Conservation (phyloP, 2,113 vertebrate species). For the Apistogramma diplotaenia region DNA sequence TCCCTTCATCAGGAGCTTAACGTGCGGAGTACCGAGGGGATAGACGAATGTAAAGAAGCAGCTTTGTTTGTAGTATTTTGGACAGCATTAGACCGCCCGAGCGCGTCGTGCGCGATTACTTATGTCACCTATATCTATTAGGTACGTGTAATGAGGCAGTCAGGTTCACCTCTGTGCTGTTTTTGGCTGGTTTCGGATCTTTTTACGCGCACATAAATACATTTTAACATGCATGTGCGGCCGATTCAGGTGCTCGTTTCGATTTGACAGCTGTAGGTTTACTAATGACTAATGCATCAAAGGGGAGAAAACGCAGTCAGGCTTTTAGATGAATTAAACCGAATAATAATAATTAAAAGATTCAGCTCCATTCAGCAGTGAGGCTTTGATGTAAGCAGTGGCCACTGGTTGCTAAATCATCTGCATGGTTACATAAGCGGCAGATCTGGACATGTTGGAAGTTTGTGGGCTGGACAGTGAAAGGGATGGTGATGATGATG, state of each 20-base stretch:
- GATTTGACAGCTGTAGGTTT: background rate
- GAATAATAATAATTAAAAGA: background rate
- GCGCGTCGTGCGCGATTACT: background rate
- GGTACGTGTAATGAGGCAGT: background rate
- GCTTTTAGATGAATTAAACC: background rate
- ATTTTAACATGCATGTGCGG: background rate
- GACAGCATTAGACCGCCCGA: background rate
- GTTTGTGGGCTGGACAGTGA: slow-evolving; percentile 48
- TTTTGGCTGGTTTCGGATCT: background rate
- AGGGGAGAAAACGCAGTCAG: background rate
- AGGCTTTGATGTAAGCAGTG: background rate
- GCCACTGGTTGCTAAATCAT: slow-evolving; percentile 48
- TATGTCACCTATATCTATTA: no score
- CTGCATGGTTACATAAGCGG: slow-evolving; percentile 68
- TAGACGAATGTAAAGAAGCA: background rate
- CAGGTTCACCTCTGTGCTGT: background rate
- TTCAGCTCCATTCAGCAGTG: background rate
- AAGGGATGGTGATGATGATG: background rate
- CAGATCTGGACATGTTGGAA: slow-evolving; percentile 63
- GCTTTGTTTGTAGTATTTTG: background rate
- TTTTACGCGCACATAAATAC: background rate
- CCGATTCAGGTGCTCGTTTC: background rate
- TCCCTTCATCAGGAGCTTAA: background rate
- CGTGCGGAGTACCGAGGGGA: background rate
- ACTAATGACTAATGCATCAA: background rate